Base-by-base conservation (phyloP, 2,888 invertebrate species). In the Phyto melanocephala region DNA sequence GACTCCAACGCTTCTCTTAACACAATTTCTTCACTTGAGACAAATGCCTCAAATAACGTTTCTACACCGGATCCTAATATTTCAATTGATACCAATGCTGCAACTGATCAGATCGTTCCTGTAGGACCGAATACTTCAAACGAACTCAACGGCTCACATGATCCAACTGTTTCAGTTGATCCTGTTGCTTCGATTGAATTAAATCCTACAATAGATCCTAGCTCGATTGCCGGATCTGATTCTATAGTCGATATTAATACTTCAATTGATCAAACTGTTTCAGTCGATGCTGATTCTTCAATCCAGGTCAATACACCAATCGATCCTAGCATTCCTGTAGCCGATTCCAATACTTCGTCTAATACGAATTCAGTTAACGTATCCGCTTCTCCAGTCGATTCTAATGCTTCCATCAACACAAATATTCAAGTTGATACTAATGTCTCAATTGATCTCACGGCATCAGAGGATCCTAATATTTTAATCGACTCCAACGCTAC, bases 101-200 rank as follows among this genome's bases (percentile, higher is more conserved):
- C 80, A 42, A 58, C 40, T 0, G 71, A 74, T 20, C 84, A 84
- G 0, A 83, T 52, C 8, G 40, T 77, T 1, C 68, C 84, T 24
- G 71, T 62, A 0, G 72, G 65, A 52, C 72, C 77, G 5, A 81
- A 58, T 42, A 40, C 72, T 11, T 50, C 82, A 54, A 62, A 70
- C 0, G 65, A 70, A 24, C 62, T 78, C 0, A 75, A 62, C 65
- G 60, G 50, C 35, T 72, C 84, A 75, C 67, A 77, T 0, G 60
- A 81, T 2, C 83, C 84, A 0, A 81, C 74, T 0, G 40, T 52
- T 0, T 79, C 85, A 6, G 75, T 78, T 0, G 63, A 75, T 1
- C 85, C 86, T 0, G 81, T 54, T 0, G 81, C 72, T 0, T 85
- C 85, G 13, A 74, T 74, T 0, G 68, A 84, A 0, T 84, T 84